A percentile compares a stretch with the other conserved stretches of the same genome.
Evolutionary conservation across 2,888 invertebrate genomes (phyloP).

Genomic region (Drosophila aldrichi): DNA sequence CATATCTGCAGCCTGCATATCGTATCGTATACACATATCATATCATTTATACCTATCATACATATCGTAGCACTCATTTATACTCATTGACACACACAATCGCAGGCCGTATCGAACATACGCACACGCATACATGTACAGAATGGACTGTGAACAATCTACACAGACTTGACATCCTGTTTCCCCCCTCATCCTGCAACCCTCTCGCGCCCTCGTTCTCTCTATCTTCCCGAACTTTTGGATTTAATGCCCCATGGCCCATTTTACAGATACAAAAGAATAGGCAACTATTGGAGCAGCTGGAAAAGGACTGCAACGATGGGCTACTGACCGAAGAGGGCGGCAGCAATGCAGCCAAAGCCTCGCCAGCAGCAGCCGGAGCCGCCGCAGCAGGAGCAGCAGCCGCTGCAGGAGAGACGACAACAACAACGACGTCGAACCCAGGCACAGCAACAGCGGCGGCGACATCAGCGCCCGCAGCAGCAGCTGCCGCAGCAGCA

Average conservation of each 20-base stretch:
- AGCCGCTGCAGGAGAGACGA: slow-evolving; percentile 82
- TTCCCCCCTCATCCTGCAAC: too few relatives aligned
- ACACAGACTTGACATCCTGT: not conserved
- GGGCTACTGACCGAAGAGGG: slow-evolving; percentile 47
- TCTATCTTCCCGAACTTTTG: slow-evolving; percentile 35
- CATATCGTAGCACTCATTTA: not conserved
- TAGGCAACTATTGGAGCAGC: slow-evolving; percentile 92
- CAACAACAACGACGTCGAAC: not conserved
- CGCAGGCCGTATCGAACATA: not conserved
- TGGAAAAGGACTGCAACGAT: slow-evolving; percentile 67
- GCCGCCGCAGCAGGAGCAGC: slow-evolving; percentile 82
- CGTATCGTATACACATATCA: not conserved
- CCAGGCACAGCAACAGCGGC: not conserved
- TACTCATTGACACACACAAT: not conserved
- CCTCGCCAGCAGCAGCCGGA: slow-evolving; percentile 86
- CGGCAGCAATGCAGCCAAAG: slow-evolving; percentile 58
- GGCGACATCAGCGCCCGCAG: slow-evolving; percentile 60
- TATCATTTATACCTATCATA: not conserved
- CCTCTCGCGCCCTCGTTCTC: not conserved
- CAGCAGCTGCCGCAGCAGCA: slow-evolving; percentile 88
- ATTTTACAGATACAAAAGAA: slow-evolving; percentile 94
- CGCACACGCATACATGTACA: slow-evolving; percentile 6
- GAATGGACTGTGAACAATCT: not conserved
- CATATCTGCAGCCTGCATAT: not conserved
- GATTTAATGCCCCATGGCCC: slow-evolving; percentile 73